A percentile compares a stretch with the other conserved stretches of the same genome.
phyloP scores from a whole-genome alignment of 2,113 vertebrate species.

The Promerops cafer region DNA sequence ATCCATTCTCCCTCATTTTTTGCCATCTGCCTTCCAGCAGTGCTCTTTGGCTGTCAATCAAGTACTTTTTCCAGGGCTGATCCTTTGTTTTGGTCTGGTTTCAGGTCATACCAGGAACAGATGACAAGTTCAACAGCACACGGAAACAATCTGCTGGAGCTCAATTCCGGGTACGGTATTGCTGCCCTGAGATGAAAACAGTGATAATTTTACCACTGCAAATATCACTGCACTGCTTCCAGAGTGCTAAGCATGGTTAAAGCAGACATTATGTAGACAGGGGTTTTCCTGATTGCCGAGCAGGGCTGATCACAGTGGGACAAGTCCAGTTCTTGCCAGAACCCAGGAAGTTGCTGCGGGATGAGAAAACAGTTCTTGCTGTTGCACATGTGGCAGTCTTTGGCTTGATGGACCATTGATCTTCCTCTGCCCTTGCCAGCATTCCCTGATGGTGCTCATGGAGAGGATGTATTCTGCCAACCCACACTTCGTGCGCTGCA shows the following conservation, averaged over 20 bases:
- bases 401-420: neutral
- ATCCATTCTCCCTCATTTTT: neutral
- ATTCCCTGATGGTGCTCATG: slow-evolving; percentile 76
- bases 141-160: slow-evolving; percentile 76
- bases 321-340: neutral
- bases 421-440: slow-evolving; percentile 34
- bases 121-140: slow-evolving; percentile 72
- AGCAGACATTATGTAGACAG: neutral
- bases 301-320: neutral
- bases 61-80: neutral
- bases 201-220: neutral
- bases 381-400: neutral
- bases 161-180: slow-evolving; percentile 72
- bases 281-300: neutral
- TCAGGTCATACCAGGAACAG: neutral
- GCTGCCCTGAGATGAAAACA: neutral
- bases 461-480: slow-evolving; percentile 75
- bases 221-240: neutral
- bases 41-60: neutral
- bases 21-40: neutral
- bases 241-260: neutral
- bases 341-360: neutral
- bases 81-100: neutral
- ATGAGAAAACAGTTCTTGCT: neutral
- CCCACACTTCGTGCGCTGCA: slow-evolving; percentile 76